Evolutionary conservation across 2,888 invertebrate species (phyloP).

Genomic region (Synanthedon tipuliformis): DNA sequence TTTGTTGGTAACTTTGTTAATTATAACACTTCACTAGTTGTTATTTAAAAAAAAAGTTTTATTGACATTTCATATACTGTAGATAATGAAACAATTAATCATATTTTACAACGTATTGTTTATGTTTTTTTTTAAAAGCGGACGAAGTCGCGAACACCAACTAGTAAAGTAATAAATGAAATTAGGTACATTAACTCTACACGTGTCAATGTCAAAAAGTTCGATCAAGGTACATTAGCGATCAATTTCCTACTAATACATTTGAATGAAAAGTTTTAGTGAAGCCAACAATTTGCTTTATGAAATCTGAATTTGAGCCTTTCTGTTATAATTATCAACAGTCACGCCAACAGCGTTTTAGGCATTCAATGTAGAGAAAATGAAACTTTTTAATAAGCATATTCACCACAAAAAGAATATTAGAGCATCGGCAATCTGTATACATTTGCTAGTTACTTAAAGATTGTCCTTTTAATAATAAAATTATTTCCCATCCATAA

Average conservation of each 20-base stretch:
- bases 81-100: no score
- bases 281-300: slow-evolving; percentile 63
- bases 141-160: no score
- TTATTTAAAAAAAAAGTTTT: no score
- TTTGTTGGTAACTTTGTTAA: no score
- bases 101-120: no score
- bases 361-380: slow-evolving; percentile 7
- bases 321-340: slow-evolving; percentile 52
- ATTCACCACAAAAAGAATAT: neutral
- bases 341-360: slow-evolving; percentile 55
- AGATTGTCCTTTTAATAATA: no score
- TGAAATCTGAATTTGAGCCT: slow-evolving; percentile 53
- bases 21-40: no score
- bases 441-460: no score
- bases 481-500: no score
- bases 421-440: no score
- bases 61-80: no score
- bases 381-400: neutral
- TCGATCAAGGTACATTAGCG: slow-evolving; percentile 53
- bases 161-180: slow-evolving; percentile 5
- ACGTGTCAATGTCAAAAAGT: slow-evolving; percentile 43
- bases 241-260: slow-evolving; percentile 60
- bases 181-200: slow-evolving; percentile 13
- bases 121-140: no score
- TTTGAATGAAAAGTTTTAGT: slow-evolving; percentile 56